Evolutionary conservation across 2,113 vertebrate genomes (phyloP), one percentile per base, ranked within the genome.

Genomic region (Eleginops maclovinus): DNA sequence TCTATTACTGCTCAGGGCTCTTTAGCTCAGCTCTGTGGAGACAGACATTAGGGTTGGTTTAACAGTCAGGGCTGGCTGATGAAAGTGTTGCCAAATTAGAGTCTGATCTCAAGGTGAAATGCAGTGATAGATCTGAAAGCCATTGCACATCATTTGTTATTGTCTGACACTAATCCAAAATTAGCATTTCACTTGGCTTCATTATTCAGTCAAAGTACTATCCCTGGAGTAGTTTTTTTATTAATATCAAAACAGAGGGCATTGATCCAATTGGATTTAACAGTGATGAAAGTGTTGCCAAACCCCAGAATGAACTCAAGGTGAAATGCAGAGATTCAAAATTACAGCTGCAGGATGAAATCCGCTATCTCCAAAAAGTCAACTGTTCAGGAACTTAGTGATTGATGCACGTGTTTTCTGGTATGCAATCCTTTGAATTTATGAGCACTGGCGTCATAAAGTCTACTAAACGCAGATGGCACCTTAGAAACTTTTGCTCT

Each of bases 181-280:
- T 93, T 88, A 89, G 80, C 84, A 92, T 92, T 92, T 91, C 87
- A 88, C 83, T 88, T 85, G 86, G 72, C 83, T 85, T 81, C 84
- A 73, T 87, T 88, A 80, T 85, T 90, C 75, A 89, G 79, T 84
- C 81, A 85, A 77, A 81, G 49, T 72, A 62, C 68, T 73, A 70
- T 79, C 86, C 86, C 86, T 75, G 63, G 76, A 84, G 87, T 85
- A 56, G n/a, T 78, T 75, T 86, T 36, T 72, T 87, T 79, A 80
- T 85, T 83, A 71, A 88, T 86, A 88, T 86, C 72, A 86, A 85
- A 91, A 85, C 77, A 91, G 81, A 82, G 77, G 84, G 83, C 77
- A 82, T 84, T 77, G 83, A 88, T 89, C 81, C 81, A 90, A 83
- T 67, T 84, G 88, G 67, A 84, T 81, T 90, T 62, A 79, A 86